These are phyloP conservation scores for Bubo scandiacus DNA, from an alignment of 2,113 vertebrate genomes.

Conservation along the genomic window DNA sequence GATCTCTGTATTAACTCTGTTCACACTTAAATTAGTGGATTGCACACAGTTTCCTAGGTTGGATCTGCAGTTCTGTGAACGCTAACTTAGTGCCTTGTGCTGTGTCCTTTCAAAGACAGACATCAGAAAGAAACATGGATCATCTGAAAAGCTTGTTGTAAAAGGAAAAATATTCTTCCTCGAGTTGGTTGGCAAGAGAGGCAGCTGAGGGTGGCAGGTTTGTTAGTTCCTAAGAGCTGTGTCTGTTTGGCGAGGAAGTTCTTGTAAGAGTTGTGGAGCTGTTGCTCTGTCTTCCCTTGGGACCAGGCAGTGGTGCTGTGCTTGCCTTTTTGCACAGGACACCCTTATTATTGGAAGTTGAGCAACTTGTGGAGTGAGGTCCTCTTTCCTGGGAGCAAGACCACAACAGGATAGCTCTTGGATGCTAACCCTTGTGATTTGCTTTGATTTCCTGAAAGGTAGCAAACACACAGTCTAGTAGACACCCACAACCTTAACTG, in stretches of 20 bases:
- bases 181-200: neutral
- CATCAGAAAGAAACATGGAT: neutral
- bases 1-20: neutral
- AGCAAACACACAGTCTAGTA: neutral
- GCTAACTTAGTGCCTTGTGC: neutral
- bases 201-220: neutral
- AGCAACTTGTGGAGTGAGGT: neutral
- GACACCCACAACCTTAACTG: neutral
- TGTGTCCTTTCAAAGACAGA: neutral
- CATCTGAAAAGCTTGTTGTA: neutral
- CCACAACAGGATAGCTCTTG: neutral
- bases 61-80: neutral
- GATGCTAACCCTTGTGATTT: neutral
- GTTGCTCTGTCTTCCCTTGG: neutral
- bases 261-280: neutral
- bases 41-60: neutral
- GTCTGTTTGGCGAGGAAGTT: neutral
- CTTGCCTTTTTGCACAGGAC: neutral
- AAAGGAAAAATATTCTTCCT: neutral
- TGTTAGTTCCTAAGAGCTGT: neutral
- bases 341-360: neutral
- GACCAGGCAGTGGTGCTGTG: no score
- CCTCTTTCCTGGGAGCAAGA: neutral
- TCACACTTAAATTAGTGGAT: neutral
- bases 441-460: neutral